Base-by-base conservation (phyloP, 2,888 invertebrate species). In the Spodoptera littoralis region DNA sequence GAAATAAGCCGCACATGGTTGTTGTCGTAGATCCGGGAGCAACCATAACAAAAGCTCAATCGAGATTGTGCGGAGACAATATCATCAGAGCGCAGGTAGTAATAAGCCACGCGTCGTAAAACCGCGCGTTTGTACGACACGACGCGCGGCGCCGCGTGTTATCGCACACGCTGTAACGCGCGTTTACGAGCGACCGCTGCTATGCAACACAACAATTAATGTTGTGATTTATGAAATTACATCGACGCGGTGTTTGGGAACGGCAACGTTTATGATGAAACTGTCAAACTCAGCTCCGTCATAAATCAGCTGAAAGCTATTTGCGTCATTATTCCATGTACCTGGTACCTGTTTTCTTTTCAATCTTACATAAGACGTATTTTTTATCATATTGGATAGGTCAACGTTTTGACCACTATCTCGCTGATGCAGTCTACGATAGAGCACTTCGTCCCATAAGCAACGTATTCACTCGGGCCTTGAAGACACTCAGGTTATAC, bases 81-180 rank as follows among this genome's bases (percentile, higher is more conserved):
- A 71, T 71, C 72, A 76, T 50, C 60, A 53, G 41, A 13, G 52
- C 44, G 52, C 44, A 62, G 63, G 58, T 45, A 49, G 65, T 57
- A 57, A 69, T 73, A 70, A 64, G 70, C 60, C 52, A 43, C 60
- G 63, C 63, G 42, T 73, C 76, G 65, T 76, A 73, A 76, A 65
- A 44, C n/a, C 47, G 56, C 53, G 53, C 45, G 51, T 46, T 58
- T 44, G 45, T 12, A 41, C 47, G 54, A 18, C 18, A 18, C 18
- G 18, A 18, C 49, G 45, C n/a, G 36, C 47, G 54, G 53, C 27
- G 50, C 3, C 58, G 62, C 63, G 72, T 27, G 27, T 55, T 71
- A 71, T 76, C 76, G 59, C 64, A 49, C 13, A 47, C 49, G 56
- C 71, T 46, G 59, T 70, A 49, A n/a, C 54, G 50, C 69, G 70